phyloP scores from a whole-genome alignment of 2,113 vertebrate genomes.

The Syrrhaptes paradoxus region DNA sequence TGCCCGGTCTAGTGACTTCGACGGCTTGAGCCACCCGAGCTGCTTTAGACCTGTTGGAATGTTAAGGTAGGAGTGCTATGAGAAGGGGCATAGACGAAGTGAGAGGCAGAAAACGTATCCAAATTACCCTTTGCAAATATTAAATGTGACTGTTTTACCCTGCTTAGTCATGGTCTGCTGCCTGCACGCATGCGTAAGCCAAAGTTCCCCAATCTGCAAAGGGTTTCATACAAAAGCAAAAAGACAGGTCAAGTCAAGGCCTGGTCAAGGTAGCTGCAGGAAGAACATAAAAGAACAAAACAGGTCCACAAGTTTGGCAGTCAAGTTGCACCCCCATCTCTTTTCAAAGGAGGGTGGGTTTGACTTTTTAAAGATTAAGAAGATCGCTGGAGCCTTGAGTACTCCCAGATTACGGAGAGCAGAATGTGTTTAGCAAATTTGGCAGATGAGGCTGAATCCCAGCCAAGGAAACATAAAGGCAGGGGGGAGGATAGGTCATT shows the following conservation, averaged over 20 bases:
- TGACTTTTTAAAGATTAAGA: neutral
- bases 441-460: neutral
- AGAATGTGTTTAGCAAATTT: neutral
- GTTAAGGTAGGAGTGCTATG: neutral
- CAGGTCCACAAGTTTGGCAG: neutral
- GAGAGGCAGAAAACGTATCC: accelerated
- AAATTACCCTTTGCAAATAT: neutral
- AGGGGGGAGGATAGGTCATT: neutral
- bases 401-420: neutral
- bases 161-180: no score
- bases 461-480: neutral
- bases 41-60: neutral
- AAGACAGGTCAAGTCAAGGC: neutral
- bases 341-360: neutral
- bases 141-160: accelerated
- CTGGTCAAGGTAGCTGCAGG: neutral
- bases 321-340: neutral
- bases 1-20: neutral
- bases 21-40: accelerated
- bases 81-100: neutral
- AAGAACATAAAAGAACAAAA: neutral
- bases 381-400: neutral
- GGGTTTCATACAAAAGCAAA: neutral
- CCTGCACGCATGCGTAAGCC: accelerated
- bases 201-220: accelerated